Base-by-base conservation (phyloP, 2,113 vertebrate species). In the Podarcis raffonei region DNA sequence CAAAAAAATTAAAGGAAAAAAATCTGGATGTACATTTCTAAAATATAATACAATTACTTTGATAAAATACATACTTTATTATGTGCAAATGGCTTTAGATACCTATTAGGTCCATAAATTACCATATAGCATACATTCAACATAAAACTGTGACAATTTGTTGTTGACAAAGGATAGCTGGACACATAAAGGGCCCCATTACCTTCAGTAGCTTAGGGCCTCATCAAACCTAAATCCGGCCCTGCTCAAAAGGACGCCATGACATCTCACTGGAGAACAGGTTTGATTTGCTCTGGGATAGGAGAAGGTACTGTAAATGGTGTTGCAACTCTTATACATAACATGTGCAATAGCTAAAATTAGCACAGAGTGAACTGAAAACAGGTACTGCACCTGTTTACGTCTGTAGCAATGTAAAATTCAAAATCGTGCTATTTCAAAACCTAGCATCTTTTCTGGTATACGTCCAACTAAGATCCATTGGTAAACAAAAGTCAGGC, bases 211-310 rank as follows among this genome's bases (percentile, higher is more conserved):
- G 42, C 42, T 48, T 48, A 48, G 42, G 42, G 42, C 42, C 8
- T 48, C 42, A 48, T 48, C 42, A 48, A 9, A 8, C 8, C 42
- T 48, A 48, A 48, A 48, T 48, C 42, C 1, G 1, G 8, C 42
- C 42, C 42, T 48, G 42, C 42, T 48, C 42, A 48, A 42, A 59
- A 84, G 25, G 62, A 83, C 72, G 89, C 71, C 81, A 81, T 87
- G 72, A 71, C 92, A 42, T n/a, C 80, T 25, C 72, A 89, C 75
- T 16, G 85, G 42, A 91, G 42, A 1, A 2, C 35, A 62, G 32
- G 13, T 23, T 20, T 74, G 18, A 57, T 59, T 53, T 62, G 22
- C 32, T 8, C 13, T 37, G 25, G n/a, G 69, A 37, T 27, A 32
- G 53, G 53, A 62, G 9, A 48, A 13, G 42, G 42, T 48, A 48